A percentile compares a stretch with the other conserved stretches of the same genome.
These are phyloP conservation scores for Acheta domesticus DNA, from an alignment of 2,888 invertebrate genomes.

Conservation along the genomic window DNA sequence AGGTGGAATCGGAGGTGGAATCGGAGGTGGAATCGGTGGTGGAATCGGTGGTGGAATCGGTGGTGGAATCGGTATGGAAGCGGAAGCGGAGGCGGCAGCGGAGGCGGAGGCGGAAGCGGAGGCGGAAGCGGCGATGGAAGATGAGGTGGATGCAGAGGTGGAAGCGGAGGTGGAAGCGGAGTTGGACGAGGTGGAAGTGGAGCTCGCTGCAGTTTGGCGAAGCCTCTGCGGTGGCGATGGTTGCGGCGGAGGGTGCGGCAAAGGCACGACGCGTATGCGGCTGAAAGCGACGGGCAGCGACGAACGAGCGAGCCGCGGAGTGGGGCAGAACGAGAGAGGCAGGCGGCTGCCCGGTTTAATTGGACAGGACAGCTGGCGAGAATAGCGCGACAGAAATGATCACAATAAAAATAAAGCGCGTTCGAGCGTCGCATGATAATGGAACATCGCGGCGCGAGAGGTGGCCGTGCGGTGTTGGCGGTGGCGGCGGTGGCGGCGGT, in stretches of 20 bases:
- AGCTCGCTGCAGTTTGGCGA: too few relatives aligned
- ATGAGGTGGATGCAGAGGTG: too few relatives aligned
- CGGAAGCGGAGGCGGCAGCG: too few relatives aligned
- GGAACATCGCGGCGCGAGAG: constrained; percentile 1
- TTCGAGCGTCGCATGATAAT: constrained; percentile 18
- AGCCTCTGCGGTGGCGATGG: neutral
- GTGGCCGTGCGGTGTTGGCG: neutral
- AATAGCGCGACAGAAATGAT: constrained; percentile 9
- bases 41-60: too few relatives aligned
- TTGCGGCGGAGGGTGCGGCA: neutral
- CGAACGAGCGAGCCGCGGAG: neutral
- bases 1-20: too few relatives aligned
- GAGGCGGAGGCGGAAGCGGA: too few relatives aligned
- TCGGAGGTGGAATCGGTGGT: too few relatives aligned
- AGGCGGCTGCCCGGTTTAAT: neutral
- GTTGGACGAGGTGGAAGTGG: too few relatives aligned
- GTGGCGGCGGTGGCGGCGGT: neutral
- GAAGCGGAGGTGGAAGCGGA: too few relatives aligned
- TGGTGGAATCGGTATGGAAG: too few relatives aligned
- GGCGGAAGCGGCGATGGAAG: too few relatives aligned
- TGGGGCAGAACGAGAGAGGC: neutral
- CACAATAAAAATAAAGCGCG: constrained; percentile 18
- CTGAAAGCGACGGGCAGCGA: neutral
- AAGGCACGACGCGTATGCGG: neutral
- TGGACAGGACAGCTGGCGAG: constrained; percentile 10